Evolutionary conservation across 2,888 invertebrate genomes (phyloP).

Genomic region (Carabus problematicus): DNA sequence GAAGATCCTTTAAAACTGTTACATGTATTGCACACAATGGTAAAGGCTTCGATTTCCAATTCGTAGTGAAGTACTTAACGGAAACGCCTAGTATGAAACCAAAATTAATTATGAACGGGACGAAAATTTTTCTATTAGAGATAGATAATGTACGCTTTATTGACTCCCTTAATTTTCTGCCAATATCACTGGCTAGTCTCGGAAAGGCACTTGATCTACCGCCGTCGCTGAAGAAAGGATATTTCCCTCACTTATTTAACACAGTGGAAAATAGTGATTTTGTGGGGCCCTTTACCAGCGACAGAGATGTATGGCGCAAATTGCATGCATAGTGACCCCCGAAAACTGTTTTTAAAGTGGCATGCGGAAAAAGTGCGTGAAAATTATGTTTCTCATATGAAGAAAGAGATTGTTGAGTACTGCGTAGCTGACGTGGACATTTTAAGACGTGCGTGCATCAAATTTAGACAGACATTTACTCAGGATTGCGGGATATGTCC

Average conservation of each 20-base stretch:
- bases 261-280: slow-evolving; percentile 47
- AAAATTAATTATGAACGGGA: slow-evolving; percentile 41
- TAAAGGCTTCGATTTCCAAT: slow-evolving; percentile 21
- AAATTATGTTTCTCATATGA: slow-evolving; percentile 47
- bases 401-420: slow-evolving; percentile 48
- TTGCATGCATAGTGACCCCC: slow-evolving; percentile 42
- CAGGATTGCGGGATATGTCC: slow-evolving; percentile 46
- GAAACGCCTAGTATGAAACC: slow-evolving; percentile 40
- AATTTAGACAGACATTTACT: slow-evolving; percentile 47
- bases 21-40: too few species aligned
- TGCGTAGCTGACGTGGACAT: slow-evolving; percentile 49
- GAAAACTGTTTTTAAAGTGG: slow-evolving; percentile 46
- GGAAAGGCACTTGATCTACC: slow-evolving; percentile 45
- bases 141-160: too few species aligned
- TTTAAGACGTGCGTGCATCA: slow-evolving; percentile 48
- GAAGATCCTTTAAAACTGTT: too few species aligned
- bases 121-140: slow-evolving; percentile 44
- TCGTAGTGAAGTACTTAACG: slow-evolving; percentile 40
- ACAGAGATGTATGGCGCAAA: slow-evolving; percentile 46
- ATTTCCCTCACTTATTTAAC: slow-evolving; percentile 45
- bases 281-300: slow-evolving; percentile 45
- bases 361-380: slow-evolving; percentile 30
- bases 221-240: slow-evolving; percentile 45
- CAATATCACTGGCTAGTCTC: slow-evolving; percentile 45
- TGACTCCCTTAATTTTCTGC: slow-evolving; percentile 50